Base-by-base conservation (phyloP, 2,888 invertebrate species). In the Epinotia ramella region DNA sequence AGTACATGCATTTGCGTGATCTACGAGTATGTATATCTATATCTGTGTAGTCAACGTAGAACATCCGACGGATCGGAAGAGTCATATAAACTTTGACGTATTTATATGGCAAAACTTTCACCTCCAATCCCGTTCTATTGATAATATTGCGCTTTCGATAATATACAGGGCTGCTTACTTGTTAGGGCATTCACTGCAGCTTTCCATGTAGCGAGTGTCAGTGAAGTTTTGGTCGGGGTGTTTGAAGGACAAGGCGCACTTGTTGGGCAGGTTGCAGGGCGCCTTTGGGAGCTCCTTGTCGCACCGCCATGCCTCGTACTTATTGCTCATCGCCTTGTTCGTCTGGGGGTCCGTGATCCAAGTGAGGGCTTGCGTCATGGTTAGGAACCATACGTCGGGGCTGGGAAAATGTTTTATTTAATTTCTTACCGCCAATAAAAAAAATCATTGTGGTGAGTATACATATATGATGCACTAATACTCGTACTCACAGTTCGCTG, bases 281-380 rank as follows among this genome's bases (percentile, higher is more conserved):
- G 96, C 96, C 4, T 96, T 92, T 0, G 98, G 97, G 69, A 96
- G 87, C 65, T 97, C 96, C 82, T 96, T 96, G 81, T 96, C 96
- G 85, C 98, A 98, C 65, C 96, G 95, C 98, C 98, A 98, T 0
- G 97, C 95, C 76, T 98, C 98, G 84, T 96, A 97, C 33, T 76
- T 76, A 84, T 95, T 96, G 82, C 88, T 94, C 53, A 98, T 89
- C 12, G 96, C 91, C 80, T 96, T 96, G 3, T 95, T 87, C 0
- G 97, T 95, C 84, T 96, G 96, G 0, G 98, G 98, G 83, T 98
- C 98, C 0, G 98, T 98, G 89, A 98, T 97, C 97, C 98, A 98
- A 59, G 97, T 97, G 76, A 98, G 90, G n/a, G 97, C 97, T 94
- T 98, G 98, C 0, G 98, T 98, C 46, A 96, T 95, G 4, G 98